Conservation (phyloP, 2,888 invertebrate species). For the Chirona hameri region DNA sequence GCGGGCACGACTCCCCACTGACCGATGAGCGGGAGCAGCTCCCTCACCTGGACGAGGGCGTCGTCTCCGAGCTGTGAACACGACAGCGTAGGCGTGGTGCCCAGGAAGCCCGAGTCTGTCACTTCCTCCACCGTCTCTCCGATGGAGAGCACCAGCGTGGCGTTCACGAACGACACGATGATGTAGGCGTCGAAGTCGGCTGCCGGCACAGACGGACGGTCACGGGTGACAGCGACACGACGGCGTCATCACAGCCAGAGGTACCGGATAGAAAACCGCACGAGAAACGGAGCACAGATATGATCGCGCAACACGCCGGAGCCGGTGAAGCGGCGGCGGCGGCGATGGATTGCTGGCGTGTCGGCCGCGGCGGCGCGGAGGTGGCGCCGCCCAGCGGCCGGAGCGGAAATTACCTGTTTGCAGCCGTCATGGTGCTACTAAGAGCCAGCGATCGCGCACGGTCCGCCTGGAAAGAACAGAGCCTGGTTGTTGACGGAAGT, state of each 20-base stretch:
- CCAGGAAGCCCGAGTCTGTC: constrained; percentile 97
- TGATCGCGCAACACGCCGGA: not conserved
- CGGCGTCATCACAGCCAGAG: too few species aligned
- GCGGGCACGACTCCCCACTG: too few species aligned
- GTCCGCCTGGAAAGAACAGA: constrained; percentile 1
- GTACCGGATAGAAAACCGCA: not conserved
- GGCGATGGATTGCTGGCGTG: too few species aligned
- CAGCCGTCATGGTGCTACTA: not conserved
- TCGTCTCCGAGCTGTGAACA: constrained; percentile 97
- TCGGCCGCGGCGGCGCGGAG: too few species aligned
- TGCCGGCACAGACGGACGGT: constrained; percentile 49
- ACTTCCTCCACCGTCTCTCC: constrained; percentile 99
- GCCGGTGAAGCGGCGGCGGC: too few species aligned
- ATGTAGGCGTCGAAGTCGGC: constrained; percentile 99
- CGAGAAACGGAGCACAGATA: not conserved
- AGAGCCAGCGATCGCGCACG: not conserved
- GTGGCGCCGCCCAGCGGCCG: not conserved
- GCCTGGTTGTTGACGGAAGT: constrained; percentile 22
- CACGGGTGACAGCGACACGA: not conserved
- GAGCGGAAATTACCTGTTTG: not conserved
- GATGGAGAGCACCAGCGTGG: constrained; percentile 96
- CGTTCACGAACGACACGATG: constrained; percentile 98
- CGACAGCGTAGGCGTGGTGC: constrained; percentile 96
- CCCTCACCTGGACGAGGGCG: constrained; percentile 83
- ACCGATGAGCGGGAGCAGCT: not conserved